These are phyloP conservation scores for Scortum barcoo DNA, from an alignment of 2,113 vertebrate genomes.

Conservation along the genomic window DNA sequence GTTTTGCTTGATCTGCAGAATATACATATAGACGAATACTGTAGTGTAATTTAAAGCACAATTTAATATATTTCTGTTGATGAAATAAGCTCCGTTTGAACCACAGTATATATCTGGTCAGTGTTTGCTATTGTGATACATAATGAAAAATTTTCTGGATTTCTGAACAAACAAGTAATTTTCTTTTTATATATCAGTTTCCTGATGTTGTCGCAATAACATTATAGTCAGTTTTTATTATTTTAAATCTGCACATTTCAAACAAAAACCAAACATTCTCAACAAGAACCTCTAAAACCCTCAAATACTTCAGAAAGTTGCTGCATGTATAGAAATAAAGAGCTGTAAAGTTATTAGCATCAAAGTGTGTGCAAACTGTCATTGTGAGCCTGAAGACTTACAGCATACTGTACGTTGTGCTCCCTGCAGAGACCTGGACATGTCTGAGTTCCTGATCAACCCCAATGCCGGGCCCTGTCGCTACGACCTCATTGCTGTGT, in stretches of 20 bases:
- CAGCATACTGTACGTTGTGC: not conserved
- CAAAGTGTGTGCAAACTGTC: too few relatives aligned
- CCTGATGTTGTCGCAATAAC: not conserved
- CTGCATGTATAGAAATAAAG: not conserved
- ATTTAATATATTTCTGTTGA: not conserved
- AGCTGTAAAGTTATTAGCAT: too few relatives aligned
- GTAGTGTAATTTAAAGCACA: not conserved
- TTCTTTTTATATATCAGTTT: too few relatives aligned
- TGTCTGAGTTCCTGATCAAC: conserved; percentile 99
- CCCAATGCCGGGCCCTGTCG: conserved; percentile 95
- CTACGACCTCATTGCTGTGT: conserved; percentile 98
- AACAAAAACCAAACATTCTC: not conserved
- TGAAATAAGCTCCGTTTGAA: not conserved
- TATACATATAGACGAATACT: not conserved
- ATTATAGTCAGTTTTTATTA: not conserved
- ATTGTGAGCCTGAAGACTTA: not conserved
- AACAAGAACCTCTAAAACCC: not conserved
- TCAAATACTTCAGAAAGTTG: not conserved
- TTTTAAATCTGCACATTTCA: too few relatives aligned
- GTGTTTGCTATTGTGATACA: not conserved
- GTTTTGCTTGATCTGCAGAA: conserved; percentile 1
- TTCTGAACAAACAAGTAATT: too few relatives aligned
- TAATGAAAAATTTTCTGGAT: not conserved
- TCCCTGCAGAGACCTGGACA: conserved; percentile 93
- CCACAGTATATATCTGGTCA: not conserved